Evolutionary conservation across 2,797 vertebrate genomes (phyloP), one percentile per base, ranked within the genome.

Genomic region (Fringilla coelebs): DNA sequence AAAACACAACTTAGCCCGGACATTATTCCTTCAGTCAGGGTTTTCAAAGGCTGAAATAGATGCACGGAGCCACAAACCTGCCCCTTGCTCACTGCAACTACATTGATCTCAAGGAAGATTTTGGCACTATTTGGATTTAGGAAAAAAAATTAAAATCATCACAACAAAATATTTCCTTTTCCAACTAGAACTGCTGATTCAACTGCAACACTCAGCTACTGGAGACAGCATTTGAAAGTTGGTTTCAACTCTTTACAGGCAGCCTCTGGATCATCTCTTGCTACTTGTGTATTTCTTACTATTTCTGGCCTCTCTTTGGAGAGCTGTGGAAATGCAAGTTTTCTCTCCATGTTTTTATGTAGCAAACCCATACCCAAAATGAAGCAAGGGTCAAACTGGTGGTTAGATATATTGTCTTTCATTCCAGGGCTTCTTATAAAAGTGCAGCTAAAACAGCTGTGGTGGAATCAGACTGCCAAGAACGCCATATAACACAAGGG

Each of bases 321-420:
- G 38, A 82, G 5, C 22, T 65, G 11, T 90, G 65, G 32, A 96
- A 94, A 76, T 48, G 12, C 40, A 81, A 49, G 32, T 52, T 87
- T 88, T 77, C 21, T 73, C 60, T 76, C 77, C 18, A 6, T 48
- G 11, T 77, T 85, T 94, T 94, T 67, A 21, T 29, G 17, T 8
- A 75, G 38, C 41, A 77, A 94, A 65, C 21, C 22, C 57, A 67
- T 24, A 71, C 34, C 5, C n/a, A 0, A 91, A 93, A 77, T 34
- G 11, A 93, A 89, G 74, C 84, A 94, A 93, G 66, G 83, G 90
- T 94, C 90, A 94, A 93, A 77, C 85, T 93, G 41, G 43, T 68
- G 85, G 83, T 86, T 90, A 96, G 74, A 87, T 94, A 90, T 90
- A 95, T 94, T 90, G 46, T 89, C 83, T 96, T 96, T 96, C 93